phyloP scores from a whole-genome alignment of 1,140 invertebrate genomes.

The Zaprionus kolodkinae region DNA sequence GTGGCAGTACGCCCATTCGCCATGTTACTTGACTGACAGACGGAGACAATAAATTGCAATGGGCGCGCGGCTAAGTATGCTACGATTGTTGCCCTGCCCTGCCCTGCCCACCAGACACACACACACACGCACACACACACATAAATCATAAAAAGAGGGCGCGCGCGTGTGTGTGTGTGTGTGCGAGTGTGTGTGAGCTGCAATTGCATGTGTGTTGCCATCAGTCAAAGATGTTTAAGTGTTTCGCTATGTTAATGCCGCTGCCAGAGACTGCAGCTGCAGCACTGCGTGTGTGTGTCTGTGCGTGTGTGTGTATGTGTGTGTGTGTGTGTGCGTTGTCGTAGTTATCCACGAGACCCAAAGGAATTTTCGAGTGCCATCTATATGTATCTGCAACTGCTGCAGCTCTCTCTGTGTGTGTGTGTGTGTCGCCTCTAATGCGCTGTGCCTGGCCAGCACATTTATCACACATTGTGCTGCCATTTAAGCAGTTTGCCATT shows the following conservation, averaged over 20 bases:
- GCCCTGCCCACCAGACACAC: conserved; percentile 23
- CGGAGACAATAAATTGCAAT: conserved; percentile 63
- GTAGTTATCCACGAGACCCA: conserved; percentile 55
- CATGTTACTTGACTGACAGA: not conserved
- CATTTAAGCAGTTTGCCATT: conserved; percentile 62
- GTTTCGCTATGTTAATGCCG: conserved; percentile 74
- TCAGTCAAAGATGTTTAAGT: conserved; percentile 78
- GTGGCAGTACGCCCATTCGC: not conserved
- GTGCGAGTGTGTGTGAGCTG: conserved; percentile 23
- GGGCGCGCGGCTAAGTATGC: conserved; percentile 55
- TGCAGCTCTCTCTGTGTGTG: conserved; percentile 28
- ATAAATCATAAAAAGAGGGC: conserved; percentile 60
- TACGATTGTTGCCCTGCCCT: conserved; percentile 48
- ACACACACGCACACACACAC: conserved; percentile 34
- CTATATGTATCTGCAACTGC: conserved; percentile 76
- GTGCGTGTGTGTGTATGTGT: conserved; percentile 4
- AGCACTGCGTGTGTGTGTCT: not conserved
- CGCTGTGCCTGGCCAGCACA: conserved; percentile 60
- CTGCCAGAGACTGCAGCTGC: conserved; percentile 12
- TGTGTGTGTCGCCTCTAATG: conserved; percentile 42
- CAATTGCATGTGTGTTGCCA: conserved; percentile 61
- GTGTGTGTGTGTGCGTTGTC: conserved; percentile 37
- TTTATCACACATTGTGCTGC: conserved; percentile 75
- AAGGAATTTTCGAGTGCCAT: conserved; percentile 76
- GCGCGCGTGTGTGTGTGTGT: conserved; percentile 18